Base-by-base conservation (phyloP, 2,797 vertebrate genomes). In the Acipenser ruthenus region DNA sequence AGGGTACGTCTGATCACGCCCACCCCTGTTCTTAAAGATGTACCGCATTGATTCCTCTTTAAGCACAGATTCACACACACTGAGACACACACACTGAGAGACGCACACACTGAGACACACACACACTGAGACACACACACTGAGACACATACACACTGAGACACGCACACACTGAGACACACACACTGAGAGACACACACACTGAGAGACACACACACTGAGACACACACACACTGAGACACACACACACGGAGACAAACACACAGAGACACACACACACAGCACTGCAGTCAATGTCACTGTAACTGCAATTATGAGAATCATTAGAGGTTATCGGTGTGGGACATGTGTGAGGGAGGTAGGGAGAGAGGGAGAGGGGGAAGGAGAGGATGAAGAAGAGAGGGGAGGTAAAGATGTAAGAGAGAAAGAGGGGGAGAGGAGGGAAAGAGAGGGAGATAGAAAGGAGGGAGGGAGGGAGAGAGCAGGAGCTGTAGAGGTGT, bases 191-290 rank as follows among this genome's bases (percentile, higher is more conserved):
- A 23, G 2, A 63, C 49, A 51, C 13, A 49, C 69, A 67, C 65
- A 60, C 52, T 70, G 66, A 62, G 60, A 60, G 50, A 47, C 68
- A 56, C 63, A 65, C 50, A 66, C 58, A 66, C 63, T 52, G 75
- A 79, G 3, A 56, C 2, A 63, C 53, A 69, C 53, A 65, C 12
- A 65, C 37, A 65, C 11, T 65, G 3, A 49, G 12, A 61, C 59
- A 60, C 11, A 7, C 6, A 11, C 18, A 61, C 12, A 52, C 62
- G 6, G 13, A 50, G 7, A 49, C 12, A 49, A 13, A 47, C 12
- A 70, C 55, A 11, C 67, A 23, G 56, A 65, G 12, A 63, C n/a
- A 65, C 11, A 60, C 61, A 8, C 6, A 18, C 18, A 18, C 65
- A 69, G 60, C 67, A 62, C 37, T 59, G 48, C 10, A 50, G 48